These are phyloP conservation scores for Chlamydotis undulata DNA, from an alignment of 2,113 vertebrate species.

Conservation along the genomic window DNA sequence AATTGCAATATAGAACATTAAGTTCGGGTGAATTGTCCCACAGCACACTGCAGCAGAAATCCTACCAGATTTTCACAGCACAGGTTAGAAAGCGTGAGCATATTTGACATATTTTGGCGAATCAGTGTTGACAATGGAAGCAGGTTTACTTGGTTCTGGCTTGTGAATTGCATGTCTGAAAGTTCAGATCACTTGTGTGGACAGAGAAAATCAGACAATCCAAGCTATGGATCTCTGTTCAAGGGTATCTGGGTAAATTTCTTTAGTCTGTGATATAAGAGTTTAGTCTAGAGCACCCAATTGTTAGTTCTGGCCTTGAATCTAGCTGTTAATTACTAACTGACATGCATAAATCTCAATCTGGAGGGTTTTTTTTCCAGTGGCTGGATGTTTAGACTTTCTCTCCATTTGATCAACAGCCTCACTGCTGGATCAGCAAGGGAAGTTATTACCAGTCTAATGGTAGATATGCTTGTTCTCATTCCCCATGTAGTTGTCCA, in stretches of 20 bases:
- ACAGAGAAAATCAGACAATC: not conserved
- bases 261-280: not conserved
- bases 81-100: not conserved
- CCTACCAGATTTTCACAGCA: not conserved
- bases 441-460: not conserved
- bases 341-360: not conserved
- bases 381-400: not conserved
- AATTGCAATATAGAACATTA: not conserved
- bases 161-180: not conserved
- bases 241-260: not conserved
- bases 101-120: not conserved
- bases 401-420: not conserved
- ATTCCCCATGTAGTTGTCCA: not conserved
- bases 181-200: not conserved
- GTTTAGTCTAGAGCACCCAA: not conserved
- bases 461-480: not conserved
- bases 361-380: not conserved
- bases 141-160: not conserved
- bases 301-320: not conserved
- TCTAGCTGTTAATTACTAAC: not conserved
- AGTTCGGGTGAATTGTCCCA: not conserved
- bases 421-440: not conserved
- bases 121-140: not conserved
- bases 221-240: not conserved
- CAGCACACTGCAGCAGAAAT: not conserved